Base-by-base conservation (phyloP, 37 sponge, comb jelly and placozoan genomes). In the Spongia lamella region DNA sequence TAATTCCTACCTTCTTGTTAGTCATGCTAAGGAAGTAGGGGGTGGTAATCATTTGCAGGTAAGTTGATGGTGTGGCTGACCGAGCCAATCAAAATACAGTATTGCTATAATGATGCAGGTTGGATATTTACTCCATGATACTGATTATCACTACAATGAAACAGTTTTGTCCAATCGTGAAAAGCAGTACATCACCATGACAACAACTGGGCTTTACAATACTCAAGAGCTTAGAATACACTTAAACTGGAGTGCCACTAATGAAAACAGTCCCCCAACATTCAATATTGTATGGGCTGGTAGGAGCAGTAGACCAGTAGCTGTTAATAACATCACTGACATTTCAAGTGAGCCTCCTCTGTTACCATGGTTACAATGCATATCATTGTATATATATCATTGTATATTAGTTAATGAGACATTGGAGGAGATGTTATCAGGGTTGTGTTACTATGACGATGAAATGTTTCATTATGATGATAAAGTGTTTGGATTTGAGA, bases 81-180 rank as follows among this genome's bases (percentile, higher is more conserved):
- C 9, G 47, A n/a, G n/a, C n/a, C n/a, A n/a, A 33, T 31, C 29
- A 6, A 1, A 11, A 3, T 16, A 61, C 27, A 16, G 62, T 61
- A 29, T 27, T 22, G 26, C 62, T 61, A 31, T 11, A 1, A 21
- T 2, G 29, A 7, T 21, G 32, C 64, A 88, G 88, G 88, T 88
- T 39, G 88, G 78, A 16, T 83, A 72, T 0, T 73, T 82, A 20
- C 66, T 83, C 26, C 83, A 88, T 53, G 63, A 82, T 29, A 77
- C 78, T 20, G 16, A 14, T 0, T 82, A 58, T 70, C 55, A 26
- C 34, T 81, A 88, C 60, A 63, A 61, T 37, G 71, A 88, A 49
- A 88, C 88, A 5, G 19, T 58, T 65, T 78, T 82, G 61, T 34
- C 68, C 3, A 50, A 54, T 30, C 39, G 83, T 32, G 88, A 88